Evolutionary conservation across 2,113 vertebrate species (phyloP).

Genomic region (Bujurquina vittata): DNA sequence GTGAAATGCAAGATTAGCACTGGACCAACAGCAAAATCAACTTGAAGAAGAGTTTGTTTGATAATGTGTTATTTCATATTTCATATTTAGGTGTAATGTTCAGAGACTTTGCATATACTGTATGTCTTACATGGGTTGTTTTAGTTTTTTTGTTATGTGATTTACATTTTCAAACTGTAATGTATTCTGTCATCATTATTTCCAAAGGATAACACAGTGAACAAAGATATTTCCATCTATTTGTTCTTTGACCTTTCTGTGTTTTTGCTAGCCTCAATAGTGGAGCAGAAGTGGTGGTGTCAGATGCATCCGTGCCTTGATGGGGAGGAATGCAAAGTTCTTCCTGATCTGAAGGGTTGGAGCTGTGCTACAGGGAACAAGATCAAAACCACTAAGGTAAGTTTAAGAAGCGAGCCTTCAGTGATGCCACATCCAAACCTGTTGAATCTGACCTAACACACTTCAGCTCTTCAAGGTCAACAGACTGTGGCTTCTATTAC

Average conservation of each 20-base stretch:
- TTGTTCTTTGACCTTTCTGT: not conserved
- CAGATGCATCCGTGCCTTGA: slow-evolving; percentile 99
- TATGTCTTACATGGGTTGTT: not conserved
- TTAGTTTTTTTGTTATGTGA: not conserved
- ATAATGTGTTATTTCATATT: too few species aligned
- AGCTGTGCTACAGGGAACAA: slow-evolving; percentile 97
- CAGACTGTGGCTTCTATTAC: slow-evolving; percentile 30
- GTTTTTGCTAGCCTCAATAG: slow-evolving; percentile 88
- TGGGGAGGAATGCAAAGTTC: slow-evolving; percentile 97
- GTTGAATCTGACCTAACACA: slow-evolving; percentile 31
- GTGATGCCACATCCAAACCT: slow-evolving; percentile 37
- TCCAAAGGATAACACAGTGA: not conserved
- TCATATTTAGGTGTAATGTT: too few species aligned
- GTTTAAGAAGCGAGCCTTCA: not conserved
- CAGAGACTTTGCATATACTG: too few species aligned
- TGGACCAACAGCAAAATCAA: fast-evolving
- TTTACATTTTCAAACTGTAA: not conserved
- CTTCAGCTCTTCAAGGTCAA: slow-evolving; percentile 56
- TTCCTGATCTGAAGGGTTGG: slow-evolving; percentile 98
- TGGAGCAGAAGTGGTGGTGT: slow-evolving; percentile 99
- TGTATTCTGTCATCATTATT: not conserved
- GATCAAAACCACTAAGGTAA: slow-evolving; percentile 98
- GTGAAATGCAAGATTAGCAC: not conserved
- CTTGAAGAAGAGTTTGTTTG: not conserved
- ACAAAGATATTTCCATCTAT: not conserved